Percentiles rank a stretch among this genome's conserved stretches.
phyloP scores from a whole-genome alignment of 2,888 invertebrate genomes.

The Dasysyrphus tricinctus region DNA sequence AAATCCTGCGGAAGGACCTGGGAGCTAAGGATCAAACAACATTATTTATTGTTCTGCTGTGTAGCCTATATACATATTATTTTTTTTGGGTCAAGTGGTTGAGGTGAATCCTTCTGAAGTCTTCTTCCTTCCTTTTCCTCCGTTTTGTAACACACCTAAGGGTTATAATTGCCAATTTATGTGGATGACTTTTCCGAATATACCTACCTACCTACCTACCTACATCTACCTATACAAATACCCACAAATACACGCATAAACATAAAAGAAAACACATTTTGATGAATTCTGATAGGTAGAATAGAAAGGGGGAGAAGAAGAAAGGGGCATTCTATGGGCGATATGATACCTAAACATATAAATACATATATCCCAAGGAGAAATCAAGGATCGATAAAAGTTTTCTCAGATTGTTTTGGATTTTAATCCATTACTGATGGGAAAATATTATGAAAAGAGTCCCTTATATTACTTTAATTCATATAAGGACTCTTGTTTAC shows the following conservation, averaged over 20 bases:
- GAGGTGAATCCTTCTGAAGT: conserved; percentile 53
- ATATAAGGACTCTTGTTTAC: conserved; percentile 58
- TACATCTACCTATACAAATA: neutral
- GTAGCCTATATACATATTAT: conserved; percentile 7
- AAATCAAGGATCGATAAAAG: conserved; percentile 70
- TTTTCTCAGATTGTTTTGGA: conserved; percentile 70
- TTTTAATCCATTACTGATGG: conserved; percentile 70
- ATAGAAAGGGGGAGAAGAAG: neutral
- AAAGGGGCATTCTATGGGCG: neutral
- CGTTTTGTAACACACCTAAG: conserved; percentile 47
- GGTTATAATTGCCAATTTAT: conserved; percentile 75
- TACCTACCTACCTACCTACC: neutral
- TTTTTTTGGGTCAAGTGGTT: conserved; percentile 69
- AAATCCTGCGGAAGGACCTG: conserved; percentile 57
- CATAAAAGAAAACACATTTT: conserved; percentile 15
- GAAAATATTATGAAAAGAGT: conserved; percentile 61
- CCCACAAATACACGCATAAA: conserved; percentile 1
- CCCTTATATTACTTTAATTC: conserved; percentile 59
- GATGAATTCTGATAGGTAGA: conserved; percentile 8
- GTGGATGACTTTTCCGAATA: conserved; percentile 66
- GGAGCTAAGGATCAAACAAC: conserved; percentile 64
- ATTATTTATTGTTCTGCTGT: conserved; percentile 59
- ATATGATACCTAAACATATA: conserved; percentile 1
- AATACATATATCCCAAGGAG: conserved; percentile 20
- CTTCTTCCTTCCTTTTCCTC: conserved; percentile 1